Percentiles rank a stretch among this genome's conserved stretches.
These are phyloP conservation scores for Enoplosus armatus DNA, from an alignment of 2,797 vertebrate genomes.

Conservation along the genomic window DNA sequence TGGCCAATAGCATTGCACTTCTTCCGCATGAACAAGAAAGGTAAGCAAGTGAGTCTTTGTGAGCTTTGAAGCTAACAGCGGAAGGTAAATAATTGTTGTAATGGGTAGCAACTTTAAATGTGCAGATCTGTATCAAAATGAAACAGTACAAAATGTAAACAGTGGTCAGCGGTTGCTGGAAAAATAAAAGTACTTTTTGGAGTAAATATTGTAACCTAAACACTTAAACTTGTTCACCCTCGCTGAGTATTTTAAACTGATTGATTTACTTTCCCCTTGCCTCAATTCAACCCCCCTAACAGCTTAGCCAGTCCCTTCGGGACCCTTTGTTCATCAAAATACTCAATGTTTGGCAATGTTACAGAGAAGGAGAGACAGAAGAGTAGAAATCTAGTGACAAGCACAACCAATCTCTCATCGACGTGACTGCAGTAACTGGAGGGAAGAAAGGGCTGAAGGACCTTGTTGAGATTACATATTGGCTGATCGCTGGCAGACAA, in stretches of 20 bases:
- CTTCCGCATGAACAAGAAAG: slow-evolving; percentile 88
- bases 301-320: background rate
- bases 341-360: background rate
- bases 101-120: background rate
- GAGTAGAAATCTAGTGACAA: background rate
- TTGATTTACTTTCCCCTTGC: background rate
- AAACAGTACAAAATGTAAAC: background rate
- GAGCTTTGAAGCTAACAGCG: background rate
- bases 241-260: background rate
- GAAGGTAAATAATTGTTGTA: background rate
- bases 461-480: slow-evolving; percentile 2
- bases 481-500: background rate
- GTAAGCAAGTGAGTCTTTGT: slow-evolving; percentile 66
- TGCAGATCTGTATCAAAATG: background rate
- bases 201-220: background rate
- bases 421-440: background rate
- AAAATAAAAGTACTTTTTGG: background rate
- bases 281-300: background rate
- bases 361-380: background rate
- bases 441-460: background rate
- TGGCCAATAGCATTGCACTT: slow-evolving; percentile 92
- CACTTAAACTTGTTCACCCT: background rate
- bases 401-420: background rate
- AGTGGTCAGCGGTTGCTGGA: background rate
- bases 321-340: background rate